Evolutionary conservation across 2,888 invertebrate genomes (phyloP), one percentile per base, ranked within the genome.

Genomic region (Epicampocera succincta): DNA sequence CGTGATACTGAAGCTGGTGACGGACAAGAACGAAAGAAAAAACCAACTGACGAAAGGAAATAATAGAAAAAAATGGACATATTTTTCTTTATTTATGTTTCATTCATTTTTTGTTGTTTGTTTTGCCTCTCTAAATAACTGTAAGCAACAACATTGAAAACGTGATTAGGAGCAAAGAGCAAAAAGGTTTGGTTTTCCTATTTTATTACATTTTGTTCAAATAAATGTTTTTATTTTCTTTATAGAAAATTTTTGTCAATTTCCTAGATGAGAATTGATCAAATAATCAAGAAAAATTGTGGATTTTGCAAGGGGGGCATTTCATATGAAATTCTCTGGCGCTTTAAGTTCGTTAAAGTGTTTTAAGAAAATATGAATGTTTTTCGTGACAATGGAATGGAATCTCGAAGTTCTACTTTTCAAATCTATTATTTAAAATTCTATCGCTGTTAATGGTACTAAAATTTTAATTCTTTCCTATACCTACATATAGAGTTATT

Each of bases 121-220:
- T 21, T 29, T 46, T 33, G 5, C 21, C n/a, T n/a, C n/a, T n/a
- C n/a, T n/a, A 6, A 29, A 61, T 61, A 63, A 56, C 61, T 42
- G 44, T 48, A 15, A 68, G 44, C 68, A 74, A 54, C 52, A 82
- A 66, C 74, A 74, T 74, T 74, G 77, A 71, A 78, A 82, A 71
- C 74, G 60, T 82, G 82, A 82, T 82, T 82, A 74, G 52, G 69
- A 17, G 56, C 69, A 74, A 48, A 77, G 40, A 71, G 69, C 60
- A 74, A 65, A 33, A 66, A 77, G 68, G 69, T 74, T 78, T 74
- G 52, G n/a, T 71, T 71, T 58, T 71, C 3, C 13, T 58, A 19
- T 38, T 63, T 42, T 11, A 42, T 44, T 48, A 46, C 75, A 19
- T 44, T 63, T 71, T 54, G 17, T 66, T 52, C 13, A 40, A 40